These are phyloP conservation scores for Micrasema minimum DNA, from an alignment of 1,140 invertebrate species.

Conservation along the genomic window DNA sequence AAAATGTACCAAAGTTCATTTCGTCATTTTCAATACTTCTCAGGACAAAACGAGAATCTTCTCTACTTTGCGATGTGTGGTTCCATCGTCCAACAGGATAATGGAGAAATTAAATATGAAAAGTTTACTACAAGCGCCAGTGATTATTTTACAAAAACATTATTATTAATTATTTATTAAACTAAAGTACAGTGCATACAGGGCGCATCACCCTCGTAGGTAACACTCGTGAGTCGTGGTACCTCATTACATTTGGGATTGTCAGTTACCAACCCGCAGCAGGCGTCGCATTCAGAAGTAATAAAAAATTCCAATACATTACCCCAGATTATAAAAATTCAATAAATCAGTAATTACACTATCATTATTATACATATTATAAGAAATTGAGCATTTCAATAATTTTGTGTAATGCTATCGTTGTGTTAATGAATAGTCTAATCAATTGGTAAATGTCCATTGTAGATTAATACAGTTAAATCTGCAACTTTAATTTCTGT, in stretches of 20 bases:
- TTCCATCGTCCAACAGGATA: background rate
- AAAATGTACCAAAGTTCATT: too few relatives aligned
- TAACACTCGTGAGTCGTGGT: slow-evolving; percentile 19
- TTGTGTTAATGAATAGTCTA: background rate
- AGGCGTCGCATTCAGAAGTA: too few relatives aligned
- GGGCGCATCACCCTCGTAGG: slow-evolving; percentile 16
- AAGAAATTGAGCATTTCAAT: background rate
- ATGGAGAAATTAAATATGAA: slow-evolving; percentile 24
- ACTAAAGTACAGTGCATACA: slow-evolving; percentile 36
- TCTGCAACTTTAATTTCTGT: too few relatives aligned
- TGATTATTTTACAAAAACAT: slow-evolving; percentile 37
- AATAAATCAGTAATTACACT: too few relatives aligned
- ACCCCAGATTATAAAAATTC: too few relatives aligned
- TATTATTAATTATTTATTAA: slow-evolving; percentile 27
- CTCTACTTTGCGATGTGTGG: background rate
- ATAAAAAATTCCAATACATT: too few relatives aligned
- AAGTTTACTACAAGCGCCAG: slow-evolving; percentile 42
- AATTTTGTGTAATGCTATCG: background rate
- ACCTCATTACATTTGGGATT: background rate
- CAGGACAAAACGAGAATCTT: too few relatives aligned
- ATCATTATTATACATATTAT: background rate
- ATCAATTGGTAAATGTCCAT: too few relatives aligned
- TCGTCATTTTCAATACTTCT: too few relatives aligned
- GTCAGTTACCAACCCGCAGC: too few relatives aligned
- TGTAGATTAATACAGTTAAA: too few relatives aligned